phyloP scores from a whole-genome alignment of 2,113 vertebrate species.

The Sander vitreus region DNA sequence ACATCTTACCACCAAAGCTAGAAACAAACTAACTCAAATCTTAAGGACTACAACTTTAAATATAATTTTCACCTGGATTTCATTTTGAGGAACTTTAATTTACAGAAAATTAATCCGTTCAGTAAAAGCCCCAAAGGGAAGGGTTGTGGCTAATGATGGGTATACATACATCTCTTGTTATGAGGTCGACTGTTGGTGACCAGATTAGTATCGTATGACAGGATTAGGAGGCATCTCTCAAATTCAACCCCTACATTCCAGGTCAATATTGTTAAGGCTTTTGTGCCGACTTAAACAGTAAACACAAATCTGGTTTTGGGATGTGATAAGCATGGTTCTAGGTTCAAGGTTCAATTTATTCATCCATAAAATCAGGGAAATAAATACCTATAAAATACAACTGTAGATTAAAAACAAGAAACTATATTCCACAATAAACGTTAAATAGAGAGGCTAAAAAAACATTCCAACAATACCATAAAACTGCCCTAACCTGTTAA shows the following conservation, averaged over 20 bases:
- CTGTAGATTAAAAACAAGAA: neutral
- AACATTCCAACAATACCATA: neutral
- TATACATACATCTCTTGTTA: slow-evolving; percentile 39
- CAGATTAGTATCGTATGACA: slow-evolving; percentile 74
- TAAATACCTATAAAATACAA: neutral
- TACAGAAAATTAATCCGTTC: too few species aligned
- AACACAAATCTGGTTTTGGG: slow-evolving; percentile 41
- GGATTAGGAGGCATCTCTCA: slow-evolving; percentile 60
- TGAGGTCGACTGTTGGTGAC: slow-evolving; percentile 56
- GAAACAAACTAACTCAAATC: too few species aligned
- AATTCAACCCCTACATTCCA: slow-evolving; percentile 35
- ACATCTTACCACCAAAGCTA: too few species aligned
- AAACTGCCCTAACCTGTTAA: slow-evolving; percentile 17
- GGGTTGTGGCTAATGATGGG: too few species aligned
- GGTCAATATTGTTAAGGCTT: slow-evolving; percentile 54
- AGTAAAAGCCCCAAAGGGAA: too few species aligned
- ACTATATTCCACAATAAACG: neutral
- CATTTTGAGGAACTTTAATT: too few species aligned
- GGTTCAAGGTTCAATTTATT: slow-evolving; percentile 6
- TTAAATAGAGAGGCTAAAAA: neutral
- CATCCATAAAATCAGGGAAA: slow-evolving; percentile 10
- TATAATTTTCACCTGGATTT: too few species aligned
- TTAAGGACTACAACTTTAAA: too few species aligned
- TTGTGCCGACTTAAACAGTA: slow-evolving; percentile 32
- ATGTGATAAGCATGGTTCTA: slow-evolving; percentile 17